Evolutionary conservation across 2,797 vertebrate genomes (phyloP), one percentile per base, ranked within the genome.

Genomic region (Sciurus carolinensis): DNA sequence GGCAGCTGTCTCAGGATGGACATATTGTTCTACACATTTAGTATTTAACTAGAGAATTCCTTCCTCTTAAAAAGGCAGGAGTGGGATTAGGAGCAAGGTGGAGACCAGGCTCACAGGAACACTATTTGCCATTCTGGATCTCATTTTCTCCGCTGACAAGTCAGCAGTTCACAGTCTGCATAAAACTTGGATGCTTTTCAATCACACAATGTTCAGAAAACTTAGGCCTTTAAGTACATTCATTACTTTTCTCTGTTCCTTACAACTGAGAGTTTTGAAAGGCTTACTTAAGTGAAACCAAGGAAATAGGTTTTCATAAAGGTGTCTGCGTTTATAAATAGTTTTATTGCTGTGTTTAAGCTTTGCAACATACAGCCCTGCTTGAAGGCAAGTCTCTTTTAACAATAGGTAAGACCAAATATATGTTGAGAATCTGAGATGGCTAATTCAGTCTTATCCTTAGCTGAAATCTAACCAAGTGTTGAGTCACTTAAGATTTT

Each of bases 271-370:
- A 20, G 57, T n/a, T 92, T 44, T 95, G 86, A 69, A 81, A 62
- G 96, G 95, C 92, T 97, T 96, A 96, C 20, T 0, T 96, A 97
- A 97, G 76, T 7, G 83, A 97, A 97, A 94, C 80, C 75, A 95
- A 95, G 93, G 95, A 82, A 97, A 97, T 0, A 0, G 81, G 80
- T 90, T 96, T 90, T 95, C 88, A 69, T 67, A 87, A 95, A 98
- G 95, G 93, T 94, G 83, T 95, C 93, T 96, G 88, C 76, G 71
- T 97, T 97, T 97, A 97, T 95, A 97, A 94, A 91, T 42, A 95
- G 69, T 80, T 97, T 93, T 96, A 95, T 5, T 93, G 94, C 92
- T 97, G 83, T 75, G 76, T 97, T 94, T 97, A 82, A 96, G 96
- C 75, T 96, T 57, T 85, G 67, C 50, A 96, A 91, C 87, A 52